Evolutionary conservation across 2,113 vertebrate species (phyloP).

Genomic region (Rhinopomastus cyanomelas): DNA sequence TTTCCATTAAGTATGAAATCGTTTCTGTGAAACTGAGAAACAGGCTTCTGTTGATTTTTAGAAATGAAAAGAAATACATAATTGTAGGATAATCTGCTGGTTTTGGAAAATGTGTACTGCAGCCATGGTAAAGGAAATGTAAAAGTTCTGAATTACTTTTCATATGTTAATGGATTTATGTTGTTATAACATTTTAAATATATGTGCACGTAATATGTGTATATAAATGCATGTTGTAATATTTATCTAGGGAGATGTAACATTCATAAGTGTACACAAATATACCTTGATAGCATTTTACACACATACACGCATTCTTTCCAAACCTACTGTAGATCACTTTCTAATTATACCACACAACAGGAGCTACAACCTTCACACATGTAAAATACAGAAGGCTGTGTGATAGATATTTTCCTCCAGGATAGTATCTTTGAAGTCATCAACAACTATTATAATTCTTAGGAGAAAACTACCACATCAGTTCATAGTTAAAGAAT

Average conservation of each 20-base stretch:
- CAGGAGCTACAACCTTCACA: not conserved
- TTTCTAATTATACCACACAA: not conserved
- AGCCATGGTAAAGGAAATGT: not conserved
- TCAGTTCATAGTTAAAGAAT: not conserved
- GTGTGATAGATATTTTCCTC: not conserved
- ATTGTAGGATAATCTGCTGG: not conserved
- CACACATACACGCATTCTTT: not conserved
- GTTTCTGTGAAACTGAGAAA: not conserved
- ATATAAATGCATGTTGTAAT: not conserved
- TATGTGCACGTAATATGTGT: not conserved
- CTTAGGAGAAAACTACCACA: not conserved
- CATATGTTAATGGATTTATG: not conserved
- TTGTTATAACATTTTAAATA: not conserved
- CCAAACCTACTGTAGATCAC: not conserved
- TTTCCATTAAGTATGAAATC: not conserved
- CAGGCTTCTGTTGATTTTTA: slow-evolving; percentile 4
- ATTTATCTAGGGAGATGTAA: not conserved
- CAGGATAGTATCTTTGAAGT: not conserved
- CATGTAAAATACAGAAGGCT: not conserved
- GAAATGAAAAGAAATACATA: not conserved
- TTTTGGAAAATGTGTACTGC: not conserved
- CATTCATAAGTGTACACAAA: not conserved
- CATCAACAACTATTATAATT: not conserved
- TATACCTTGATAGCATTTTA: not conserved
- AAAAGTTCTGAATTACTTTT: not conserved